A percentile compares a stretch with the other conserved stretches of the same genome.
Conservation (phyloP, 2,888 invertebrate genomes). For the Drosophila lacicola region DNA sequence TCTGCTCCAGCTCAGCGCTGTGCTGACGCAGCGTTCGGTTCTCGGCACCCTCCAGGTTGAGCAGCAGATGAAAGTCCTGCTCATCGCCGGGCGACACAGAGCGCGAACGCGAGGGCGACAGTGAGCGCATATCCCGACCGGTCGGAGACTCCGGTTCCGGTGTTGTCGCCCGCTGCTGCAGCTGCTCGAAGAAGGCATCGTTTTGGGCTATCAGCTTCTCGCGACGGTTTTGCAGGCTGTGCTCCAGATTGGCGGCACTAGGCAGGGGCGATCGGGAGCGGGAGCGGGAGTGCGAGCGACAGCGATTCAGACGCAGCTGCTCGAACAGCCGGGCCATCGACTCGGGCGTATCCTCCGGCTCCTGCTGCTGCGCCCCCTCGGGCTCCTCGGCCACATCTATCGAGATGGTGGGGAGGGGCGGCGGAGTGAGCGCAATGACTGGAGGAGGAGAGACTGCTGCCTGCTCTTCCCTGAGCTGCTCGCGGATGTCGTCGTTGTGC, state of each 20-base stretch:
- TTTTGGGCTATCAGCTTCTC: constrained; percentile 73
- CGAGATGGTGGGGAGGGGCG: constrained; percentile 38
- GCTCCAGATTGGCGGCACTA: constrained; percentile 64
- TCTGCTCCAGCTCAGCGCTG: constrained; percentile 69
- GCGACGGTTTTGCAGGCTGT: constrained; percentile 68
- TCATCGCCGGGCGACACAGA: constrained; percentile 42
- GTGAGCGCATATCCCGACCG: constrained; percentile 53
- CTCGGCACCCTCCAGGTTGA: constrained; percentile 73
- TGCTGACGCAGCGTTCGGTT: constrained; percentile 57
- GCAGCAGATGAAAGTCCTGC: constrained; percentile 68
- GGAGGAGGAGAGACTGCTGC: background rate
- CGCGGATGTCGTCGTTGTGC: constrained; percentile 62
- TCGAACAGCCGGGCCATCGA: constrained; percentile 67
- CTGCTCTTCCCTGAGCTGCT: constrained; percentile 44
- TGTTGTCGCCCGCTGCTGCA: constrained; percentile 59
- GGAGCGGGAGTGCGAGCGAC: constrained; percentile 64
- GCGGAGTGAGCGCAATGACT: background rate
- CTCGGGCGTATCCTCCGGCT: constrained; percentile 54
- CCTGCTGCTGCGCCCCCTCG: constrained; percentile 34
- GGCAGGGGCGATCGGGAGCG: constrained; percentile 70
- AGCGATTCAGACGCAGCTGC: constrained; percentile 67
- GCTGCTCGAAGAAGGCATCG: constrained; percentile 66
- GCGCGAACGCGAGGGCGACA: constrained; percentile 62
- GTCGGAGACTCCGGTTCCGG: constrained; percentile 61
- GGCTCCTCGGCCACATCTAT: constrained; percentile 46